Percentiles rank a stretch among this genome's conserved stretches.
phyloP scores from a whole-genome alignment of 2,113 vertebrate genomes.

The Agelaius tricolor region DNA sequence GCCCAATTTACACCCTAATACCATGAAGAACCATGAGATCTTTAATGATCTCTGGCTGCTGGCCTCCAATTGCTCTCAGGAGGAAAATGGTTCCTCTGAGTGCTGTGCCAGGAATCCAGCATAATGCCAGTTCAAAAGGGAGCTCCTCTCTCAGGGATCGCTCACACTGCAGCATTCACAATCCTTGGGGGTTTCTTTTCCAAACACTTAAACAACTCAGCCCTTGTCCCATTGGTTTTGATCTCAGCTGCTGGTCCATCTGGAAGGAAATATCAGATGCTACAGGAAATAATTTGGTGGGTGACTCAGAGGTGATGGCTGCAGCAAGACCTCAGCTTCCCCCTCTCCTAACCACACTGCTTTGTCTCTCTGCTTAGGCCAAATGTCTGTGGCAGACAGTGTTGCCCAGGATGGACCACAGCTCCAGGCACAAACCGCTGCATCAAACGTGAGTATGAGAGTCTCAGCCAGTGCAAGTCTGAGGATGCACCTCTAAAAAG shows the following conservation, averaged over 20 bases:
- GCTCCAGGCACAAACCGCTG: constrained; percentile 89
- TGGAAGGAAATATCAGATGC: constrained; percentile 59
- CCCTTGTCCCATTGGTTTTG: constrained; percentile 57
- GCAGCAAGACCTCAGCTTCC: constrained; percentile 14
- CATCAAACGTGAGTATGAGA: constrained; percentile 91
- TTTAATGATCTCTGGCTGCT: not conserved
- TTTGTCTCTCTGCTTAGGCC: constrained; percentile 78
- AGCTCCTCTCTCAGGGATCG: not conserved
- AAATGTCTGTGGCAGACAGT: constrained; percentile 93
- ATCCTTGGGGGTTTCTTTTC: constrained; percentile 19
- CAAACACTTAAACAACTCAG: constrained; percentile 43
- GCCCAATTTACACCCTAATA: not conserved
- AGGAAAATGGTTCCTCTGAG: constrained; percentile 22
- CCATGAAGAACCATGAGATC: not conserved
- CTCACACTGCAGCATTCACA: constrained; percentile 9
- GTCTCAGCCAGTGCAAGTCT: not conserved
- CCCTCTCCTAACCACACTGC: constrained; percentile 27
- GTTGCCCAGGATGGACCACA: constrained; percentile 92
- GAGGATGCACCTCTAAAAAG: not conserved
- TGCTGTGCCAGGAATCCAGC: not conserved
- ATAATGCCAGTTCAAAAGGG: constrained; percentile 1
- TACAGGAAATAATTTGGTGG: constrained; percentile 57
- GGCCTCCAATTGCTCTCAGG: not conserved
- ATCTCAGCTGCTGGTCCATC: constrained; percentile 60
- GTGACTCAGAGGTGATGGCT: constrained; percentile 50